Evolutionary conservation across 2,888 invertebrate genomes (phyloP).

Genomic region (Blera fallax): DNA sequence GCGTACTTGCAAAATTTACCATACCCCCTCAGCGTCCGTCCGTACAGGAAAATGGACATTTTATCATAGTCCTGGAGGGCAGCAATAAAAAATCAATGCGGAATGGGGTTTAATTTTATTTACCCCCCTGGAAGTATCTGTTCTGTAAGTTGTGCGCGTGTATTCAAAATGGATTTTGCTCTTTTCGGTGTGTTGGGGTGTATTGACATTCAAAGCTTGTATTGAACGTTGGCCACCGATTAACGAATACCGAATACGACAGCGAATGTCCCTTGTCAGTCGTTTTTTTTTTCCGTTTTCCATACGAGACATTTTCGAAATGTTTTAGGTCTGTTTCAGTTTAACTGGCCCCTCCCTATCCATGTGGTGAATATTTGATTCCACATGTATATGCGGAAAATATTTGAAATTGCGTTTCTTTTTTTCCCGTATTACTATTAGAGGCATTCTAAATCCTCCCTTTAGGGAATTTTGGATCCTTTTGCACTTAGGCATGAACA

Average conservation of each 20-base stretch:
- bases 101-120: not conserved
- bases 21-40: conserved; percentile 2
- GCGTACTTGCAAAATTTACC: conserved; percentile 36
- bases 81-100: conserved; percentile 14
- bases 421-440: not conserved
- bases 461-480: not conserved
- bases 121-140: not conserved
- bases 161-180: conserved; percentile 23
- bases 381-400: not conserved
- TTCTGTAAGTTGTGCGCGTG: not conserved
- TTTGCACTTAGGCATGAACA: not conserved
- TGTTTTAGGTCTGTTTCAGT: not conserved
- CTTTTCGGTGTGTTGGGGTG: not conserved
- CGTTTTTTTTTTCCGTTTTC: not conserved
- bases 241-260: conserved; percentile 2
- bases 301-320: not conserved
- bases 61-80: not conserved
- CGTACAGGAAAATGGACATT: not conserved
- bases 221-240: not conserved
- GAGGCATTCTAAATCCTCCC: conserved; percentile 12
- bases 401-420: conserved; percentile 39
- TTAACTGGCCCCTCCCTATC: not conserved
- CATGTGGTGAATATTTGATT: conserved; percentile 52
- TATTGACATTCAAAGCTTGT: conserved; percentile 30
- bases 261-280: conserved; percentile 1